Evolutionary conservation across 2,797 vertebrate genomes (phyloP).

Genomic region (Tympanoctomys barrerae): DNA sequence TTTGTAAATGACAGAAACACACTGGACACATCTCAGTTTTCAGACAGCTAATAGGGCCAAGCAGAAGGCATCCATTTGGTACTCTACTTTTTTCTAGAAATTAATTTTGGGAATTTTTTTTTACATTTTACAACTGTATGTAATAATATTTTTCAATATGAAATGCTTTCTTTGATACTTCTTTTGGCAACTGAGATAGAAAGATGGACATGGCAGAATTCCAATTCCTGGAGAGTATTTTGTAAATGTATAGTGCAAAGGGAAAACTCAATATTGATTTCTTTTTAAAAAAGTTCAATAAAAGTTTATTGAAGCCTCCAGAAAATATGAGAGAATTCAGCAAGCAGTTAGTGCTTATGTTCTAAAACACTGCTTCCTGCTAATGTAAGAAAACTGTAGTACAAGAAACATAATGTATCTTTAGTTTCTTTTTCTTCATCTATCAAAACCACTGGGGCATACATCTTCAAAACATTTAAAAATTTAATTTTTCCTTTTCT

Average conservation of each 20-base stretch:
- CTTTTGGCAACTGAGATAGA: neutral
- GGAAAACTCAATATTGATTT: slow-evolving; percentile 9
- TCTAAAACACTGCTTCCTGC: neutral
- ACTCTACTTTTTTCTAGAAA: slow-evolving; percentile 15
- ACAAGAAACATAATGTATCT: neutral
- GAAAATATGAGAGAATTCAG: slow-evolving; percentile 48
- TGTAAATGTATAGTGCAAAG: neutral
- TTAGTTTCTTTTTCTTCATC: neutral
- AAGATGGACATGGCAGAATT: neutral
- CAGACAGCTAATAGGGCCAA: neutral
- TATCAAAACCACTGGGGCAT: neutral
- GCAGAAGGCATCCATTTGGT: neutral
- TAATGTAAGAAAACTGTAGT: neutral
- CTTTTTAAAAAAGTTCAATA: neutral
- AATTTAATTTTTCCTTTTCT: slow-evolving; percentile 56
- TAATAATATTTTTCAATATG: neutral
- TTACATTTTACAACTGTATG: neutral
- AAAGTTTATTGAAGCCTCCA: slow-evolving; percentile 2
- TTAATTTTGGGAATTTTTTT: neutral
- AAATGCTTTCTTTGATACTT: neutral
- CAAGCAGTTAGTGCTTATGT: neutral
- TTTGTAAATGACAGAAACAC: neutral
- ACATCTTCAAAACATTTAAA: slow-evolving; percentile 38
- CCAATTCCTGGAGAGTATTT: neutral
- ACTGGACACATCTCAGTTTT: neutral